Evolutionary conservation across 2,888 invertebrate genomes (phyloP), one percentile per base, ranked within the genome.

Genomic region (Listrodromus nycthemerus): DNA sequence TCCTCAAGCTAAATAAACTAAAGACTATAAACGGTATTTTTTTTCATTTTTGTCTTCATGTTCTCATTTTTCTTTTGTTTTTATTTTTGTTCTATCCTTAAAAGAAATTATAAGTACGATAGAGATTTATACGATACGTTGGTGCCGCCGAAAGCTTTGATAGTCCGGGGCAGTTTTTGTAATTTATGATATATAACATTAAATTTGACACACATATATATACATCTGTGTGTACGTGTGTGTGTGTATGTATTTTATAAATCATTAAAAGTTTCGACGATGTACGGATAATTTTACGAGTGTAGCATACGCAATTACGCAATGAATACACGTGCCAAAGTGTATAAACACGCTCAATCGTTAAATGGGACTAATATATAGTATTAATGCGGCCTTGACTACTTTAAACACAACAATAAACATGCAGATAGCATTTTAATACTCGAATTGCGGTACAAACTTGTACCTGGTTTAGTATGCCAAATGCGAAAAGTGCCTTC

Each of bases 311-410:
- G 21, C 55, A 10, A 10, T 55, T 55, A 8, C 21, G 24, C 13
- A 24, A 55, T 41, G 10, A 55, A 55, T 24, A 55, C 55, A 55
- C 24, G 55, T 55, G 55, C 55, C 55, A 55, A 55, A 55, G 55
- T 55, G 55, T 55, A 24, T 21, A 13, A 50, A 24, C 41, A 41
- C 55, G 55, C 55, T 55, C 24, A 21, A 24, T 19, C 0, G 19
- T 55, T 55, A 8, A 8, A 55, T 55, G 8, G 24, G 55, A 24
- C 2, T 21, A 21, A 55, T 55, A 55, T 24, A 55, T 55, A 3
- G 41, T 10, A 10, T 55, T 24, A 55, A 10, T 2, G 55, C 55
- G 55, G 55, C 55, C 55, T 55, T 24, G 55, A 2, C 24, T 55
- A 55, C 55, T 55, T 55, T 24, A 52, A 21, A 21, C 33, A 1